Conservation (phyloP, 2,113 vertebrate species). For the Turnix velox region DNA sequence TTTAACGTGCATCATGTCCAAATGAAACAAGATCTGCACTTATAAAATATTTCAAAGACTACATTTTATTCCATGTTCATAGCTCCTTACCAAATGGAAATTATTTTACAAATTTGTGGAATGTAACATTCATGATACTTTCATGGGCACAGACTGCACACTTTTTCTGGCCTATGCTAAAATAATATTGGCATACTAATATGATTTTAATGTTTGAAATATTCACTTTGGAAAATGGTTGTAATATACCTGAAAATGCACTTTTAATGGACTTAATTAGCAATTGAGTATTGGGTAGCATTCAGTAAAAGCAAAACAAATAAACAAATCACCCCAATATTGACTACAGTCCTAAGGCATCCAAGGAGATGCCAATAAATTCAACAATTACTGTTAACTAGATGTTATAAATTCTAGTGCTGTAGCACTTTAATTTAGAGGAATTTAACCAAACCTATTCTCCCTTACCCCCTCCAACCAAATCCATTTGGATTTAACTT, state of each 20-base stretch:
- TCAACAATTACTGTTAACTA: conserved; percentile 45
- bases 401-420: conserved; percentile 21
- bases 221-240: not conserved
- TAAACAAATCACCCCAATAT: not conserved
- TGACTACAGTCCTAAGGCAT: not conserved
- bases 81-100: not conserved
- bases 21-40: not conserved
- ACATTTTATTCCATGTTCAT: not conserved
- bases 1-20: not conserved
- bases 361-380: conserved; percentile 7
- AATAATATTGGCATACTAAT: not conserved
- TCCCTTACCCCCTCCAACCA: conserved; percentile 46
- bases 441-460: conserved; percentile 47
- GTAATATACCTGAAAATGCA: not conserved
- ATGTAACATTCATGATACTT: not conserved
- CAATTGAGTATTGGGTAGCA: not conserved
- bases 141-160: not conserved
- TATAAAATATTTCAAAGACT: not conserved
- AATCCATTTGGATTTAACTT: conserved; percentile 74
- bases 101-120: not conserved
- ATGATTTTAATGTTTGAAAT: not conserved
- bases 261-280: not conserved
- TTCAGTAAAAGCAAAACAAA: conserved; percentile 21
- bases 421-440: conserved; percentile 42
- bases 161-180: not conserved